Base-by-base conservation (phyloP, 2,797 vertebrate species). In the Falco cherrug region DNA sequence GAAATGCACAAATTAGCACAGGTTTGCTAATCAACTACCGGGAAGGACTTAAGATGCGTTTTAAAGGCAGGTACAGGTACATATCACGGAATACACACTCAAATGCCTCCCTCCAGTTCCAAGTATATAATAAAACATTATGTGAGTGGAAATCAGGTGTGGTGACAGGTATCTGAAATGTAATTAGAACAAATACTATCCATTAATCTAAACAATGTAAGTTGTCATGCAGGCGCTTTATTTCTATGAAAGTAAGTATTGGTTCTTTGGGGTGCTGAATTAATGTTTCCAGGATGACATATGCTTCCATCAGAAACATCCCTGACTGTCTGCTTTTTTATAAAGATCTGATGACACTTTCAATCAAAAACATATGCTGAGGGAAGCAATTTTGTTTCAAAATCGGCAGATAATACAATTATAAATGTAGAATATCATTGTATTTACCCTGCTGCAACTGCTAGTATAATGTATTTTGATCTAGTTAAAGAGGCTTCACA, bases 41-140 rank as follows among this genome's bases (percentile, higher is more conserved):
- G 28, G 37, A 47, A 76, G 48, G 16, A n/a, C 16, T 67, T 86
- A 25, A 61, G 51, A 24, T 15, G 19, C 5, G 56, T 81, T n/a
- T 63, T 76, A 35, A 70, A 76, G 35, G 53, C 29, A 45, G 28
- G 35, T 33, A 37, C 20, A n/a, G 28, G n/a, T 45, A 85, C 81
- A 29, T 25, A 61, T 11, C 4, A 60, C 2, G 10, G 33, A 71
- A 41, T 24, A 25, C 4, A 68, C 0, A 0, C 20, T 60, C 37
- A 69, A 37, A 16, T 48, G 11, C 20, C 22, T 93, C 54, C 29
- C 33, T 85, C 35, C 67, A 28, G 13, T 59, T 77, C 68, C 16
- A 76, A 59, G 18, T 21, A 50, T 24, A 29, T 28, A 74, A 75
- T 26, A 53, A 53, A 63, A 75, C 31, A 37, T 8, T 2, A 6